phyloP scores from a whole-genome alignment of 2,797 vertebrate species.

The Crypturellus tataupa region DNA sequence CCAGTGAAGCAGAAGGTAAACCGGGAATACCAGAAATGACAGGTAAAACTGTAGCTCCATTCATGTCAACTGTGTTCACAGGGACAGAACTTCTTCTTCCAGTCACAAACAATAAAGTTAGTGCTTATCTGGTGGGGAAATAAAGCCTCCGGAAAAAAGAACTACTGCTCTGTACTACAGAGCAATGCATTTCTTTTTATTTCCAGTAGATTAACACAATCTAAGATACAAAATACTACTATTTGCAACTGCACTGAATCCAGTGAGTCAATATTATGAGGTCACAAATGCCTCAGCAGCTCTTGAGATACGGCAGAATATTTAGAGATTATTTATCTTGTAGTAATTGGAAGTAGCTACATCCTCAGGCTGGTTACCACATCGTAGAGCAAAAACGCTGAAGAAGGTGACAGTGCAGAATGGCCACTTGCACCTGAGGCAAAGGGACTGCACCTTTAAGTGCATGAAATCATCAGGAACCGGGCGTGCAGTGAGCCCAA shows the following conservation, averaged over 20 bases:
- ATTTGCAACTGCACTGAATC: constrained; percentile 4
- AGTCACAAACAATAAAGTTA: constrained; percentile 56
- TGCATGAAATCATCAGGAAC: background rate
- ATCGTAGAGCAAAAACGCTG: background rate
- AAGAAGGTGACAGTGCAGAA: background rate
- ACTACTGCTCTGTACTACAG: background rate
- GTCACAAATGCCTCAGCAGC: constrained; percentile 50
- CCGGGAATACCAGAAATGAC: constrained; percentile 38
- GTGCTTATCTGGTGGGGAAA: constrained; percentile 1
- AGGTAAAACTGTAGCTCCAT: constrained; percentile 8
- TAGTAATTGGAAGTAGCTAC: constrained; percentile 43
- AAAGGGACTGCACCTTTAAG: background rate
- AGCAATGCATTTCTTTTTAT: background rate
- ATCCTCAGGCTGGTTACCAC: constrained; percentile 23
- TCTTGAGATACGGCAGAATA: constrained; percentile 3
- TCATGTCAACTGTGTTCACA: background rate
- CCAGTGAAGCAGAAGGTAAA: constrained; percentile 42
- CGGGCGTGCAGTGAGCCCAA: background rate
- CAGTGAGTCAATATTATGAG: background rate
- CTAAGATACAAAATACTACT: constrained; percentile 25
- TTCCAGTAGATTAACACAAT: constrained; percentile 9
- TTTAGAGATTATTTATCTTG: constrained; percentile 37
- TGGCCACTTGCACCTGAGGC: background rate
- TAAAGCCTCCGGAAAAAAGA: constrained; percentile 22
- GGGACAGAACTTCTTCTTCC: constrained; percentile 22